Percentiles rank a stretch among this genome's conserved stretches.
phyloP scores from a whole-genome alignment of 2,113 vertebrate genomes.

The Alces alces region DNA sequence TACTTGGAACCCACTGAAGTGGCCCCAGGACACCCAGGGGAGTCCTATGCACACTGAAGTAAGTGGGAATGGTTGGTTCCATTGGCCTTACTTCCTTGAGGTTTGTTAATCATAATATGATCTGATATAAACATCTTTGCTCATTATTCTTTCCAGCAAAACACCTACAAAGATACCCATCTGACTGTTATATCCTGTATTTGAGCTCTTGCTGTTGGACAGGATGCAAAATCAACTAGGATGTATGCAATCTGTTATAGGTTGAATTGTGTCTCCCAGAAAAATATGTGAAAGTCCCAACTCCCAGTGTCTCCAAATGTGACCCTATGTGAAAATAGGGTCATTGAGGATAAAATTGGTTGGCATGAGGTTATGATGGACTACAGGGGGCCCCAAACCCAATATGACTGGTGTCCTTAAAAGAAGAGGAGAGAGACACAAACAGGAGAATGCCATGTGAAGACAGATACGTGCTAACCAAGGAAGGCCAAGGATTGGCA shows the following conservation, averaged over 20 bases:
- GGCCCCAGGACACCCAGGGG: neutral
- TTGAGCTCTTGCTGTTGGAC: neutral
- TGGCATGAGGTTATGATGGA: neutral
- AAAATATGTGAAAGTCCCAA: neutral
- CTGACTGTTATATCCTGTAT: fast-evolving
- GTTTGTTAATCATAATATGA: too few species aligned
- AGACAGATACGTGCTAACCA: too few species aligned
- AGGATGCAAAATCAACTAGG: neutral
- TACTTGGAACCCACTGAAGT: neutral
- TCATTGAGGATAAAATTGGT: neutral
- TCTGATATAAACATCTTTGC: too few species aligned
- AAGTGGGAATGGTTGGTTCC: neutral
- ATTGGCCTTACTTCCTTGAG: neutral
- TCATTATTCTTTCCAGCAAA: neutral
- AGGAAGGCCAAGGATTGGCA: fast-evolving
- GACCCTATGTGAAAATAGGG: neutral
- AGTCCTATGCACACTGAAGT: neutral
- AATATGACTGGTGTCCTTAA: neutral
- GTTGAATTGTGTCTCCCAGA: neutral
- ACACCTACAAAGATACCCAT: neutral
- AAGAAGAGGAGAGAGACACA: neutral
- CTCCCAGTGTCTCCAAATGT: neutral
- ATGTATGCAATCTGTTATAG: fast-evolving
- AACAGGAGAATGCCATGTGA: neutral
- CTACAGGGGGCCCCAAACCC: neutral